These are phyloP conservation scores for Neodiprion lecontei DNA, from an alignment of 1,140 invertebrate species.

Conservation along the genomic window DNA sequence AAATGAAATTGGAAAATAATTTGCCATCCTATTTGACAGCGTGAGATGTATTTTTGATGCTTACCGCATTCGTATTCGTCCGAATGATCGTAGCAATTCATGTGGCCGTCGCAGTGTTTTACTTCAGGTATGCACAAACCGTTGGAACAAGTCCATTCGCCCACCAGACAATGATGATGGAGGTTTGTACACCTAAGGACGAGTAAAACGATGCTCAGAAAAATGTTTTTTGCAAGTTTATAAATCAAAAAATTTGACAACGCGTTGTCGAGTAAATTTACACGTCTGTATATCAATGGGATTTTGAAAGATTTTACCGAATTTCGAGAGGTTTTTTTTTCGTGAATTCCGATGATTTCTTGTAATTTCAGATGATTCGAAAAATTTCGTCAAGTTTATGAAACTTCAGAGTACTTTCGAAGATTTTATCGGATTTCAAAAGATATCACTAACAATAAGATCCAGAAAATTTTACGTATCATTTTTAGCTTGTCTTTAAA, in stretches of 20 bases:
- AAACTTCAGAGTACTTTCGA: too few relatives aligned
- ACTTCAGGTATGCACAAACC: constrained; percentile 72
- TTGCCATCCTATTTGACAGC: too few relatives aligned
- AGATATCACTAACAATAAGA: too few relatives aligned
- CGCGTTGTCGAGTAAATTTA: not conserved
- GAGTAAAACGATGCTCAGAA: constrained; percentile 12
- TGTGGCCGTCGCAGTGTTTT: constrained; percentile 76
- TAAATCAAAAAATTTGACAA: constrained; percentile 15
- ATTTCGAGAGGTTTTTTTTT: not conserved
- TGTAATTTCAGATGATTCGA: too few relatives aligned
- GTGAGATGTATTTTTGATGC: constrained; percentile 27
- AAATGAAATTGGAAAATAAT: not conserved
- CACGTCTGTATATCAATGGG: constrained; percentile 6
- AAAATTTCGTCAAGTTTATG: too few relatives aligned
- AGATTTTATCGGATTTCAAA: too few relatives aligned
- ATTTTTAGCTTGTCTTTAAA: too few relatives aligned
- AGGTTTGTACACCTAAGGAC: constrained; percentile 54
- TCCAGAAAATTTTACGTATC: too few relatives aligned
- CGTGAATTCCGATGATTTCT: not conserved
- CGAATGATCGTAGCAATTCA: constrained; percentile 81
- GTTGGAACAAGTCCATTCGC: constrained; percentile 76
- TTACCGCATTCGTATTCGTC: constrained; percentile 82
- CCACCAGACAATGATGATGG: constrained; percentile 53
- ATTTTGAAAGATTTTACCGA: constrained; percentile 5
- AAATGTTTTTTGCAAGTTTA: not conserved